A percentile compares a stretch with the other conserved stretches of the same genome.
phyloP scores from a whole-genome alignment of 2,113 vertebrate species.

The Lycaon pictus region DNA sequence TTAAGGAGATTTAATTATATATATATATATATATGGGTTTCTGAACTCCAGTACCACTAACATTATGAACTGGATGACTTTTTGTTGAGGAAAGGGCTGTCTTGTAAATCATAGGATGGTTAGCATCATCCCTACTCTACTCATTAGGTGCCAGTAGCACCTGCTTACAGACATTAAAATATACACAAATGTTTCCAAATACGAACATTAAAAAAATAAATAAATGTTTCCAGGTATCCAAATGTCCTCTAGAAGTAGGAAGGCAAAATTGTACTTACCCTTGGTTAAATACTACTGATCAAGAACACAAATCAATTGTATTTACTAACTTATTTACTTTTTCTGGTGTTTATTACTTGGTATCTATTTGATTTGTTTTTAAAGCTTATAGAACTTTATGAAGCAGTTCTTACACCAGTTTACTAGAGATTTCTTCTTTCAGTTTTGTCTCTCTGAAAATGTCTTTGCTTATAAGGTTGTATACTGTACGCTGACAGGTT shows the following conservation, averaged over 20 bases:
- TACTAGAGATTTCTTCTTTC: not conserved
- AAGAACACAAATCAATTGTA: not conserved
- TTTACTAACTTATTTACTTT: not conserved
- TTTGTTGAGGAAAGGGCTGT: accelerated
- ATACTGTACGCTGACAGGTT: not conserved
- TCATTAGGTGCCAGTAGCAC: not conserved
- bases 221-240: not conserved
- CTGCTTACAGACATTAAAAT: not conserved
- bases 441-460: not conserved
- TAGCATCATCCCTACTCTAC: not conserved
- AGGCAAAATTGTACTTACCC: not conserved
- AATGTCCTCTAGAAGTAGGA: not conserved
- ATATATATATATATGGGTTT: not conserved
- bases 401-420: not conserved
- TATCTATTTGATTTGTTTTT: not conserved
- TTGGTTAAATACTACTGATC: not conserved
- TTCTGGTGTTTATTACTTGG: not conserved
- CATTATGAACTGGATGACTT: not conserved
- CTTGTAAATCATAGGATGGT: not conserved
- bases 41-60: not conserved
- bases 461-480: not conserved
- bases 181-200: no score
- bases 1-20: not conserved
- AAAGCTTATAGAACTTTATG: not conserved
- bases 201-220: not conserved